Evolutionary conservation across 2,797 vertebrate genomes (phyloP), one percentile per base, ranked within the genome.

Genomic region (Channa striata): DNA sequence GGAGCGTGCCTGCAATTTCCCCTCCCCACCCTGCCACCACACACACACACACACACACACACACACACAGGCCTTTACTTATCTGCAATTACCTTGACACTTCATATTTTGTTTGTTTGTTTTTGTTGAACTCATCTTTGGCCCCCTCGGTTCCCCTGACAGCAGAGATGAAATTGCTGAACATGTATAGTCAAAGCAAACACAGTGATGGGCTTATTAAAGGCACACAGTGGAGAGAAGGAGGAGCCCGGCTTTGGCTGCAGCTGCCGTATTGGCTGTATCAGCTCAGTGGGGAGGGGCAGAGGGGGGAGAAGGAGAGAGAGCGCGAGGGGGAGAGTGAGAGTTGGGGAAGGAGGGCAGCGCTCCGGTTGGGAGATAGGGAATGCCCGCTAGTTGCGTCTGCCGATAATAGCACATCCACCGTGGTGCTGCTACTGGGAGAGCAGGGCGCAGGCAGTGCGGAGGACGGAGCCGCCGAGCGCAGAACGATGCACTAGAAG

Each of bases 361-460:
- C 72, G 92, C 86, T 94, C 91, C 93, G 93, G 92, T 90, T 90
- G 86, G 90, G 90, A 89, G 92, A 93, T 87, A 93, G 95, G 94
- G 94, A 94, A 95, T 95, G 95, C 94, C 95, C 90, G 88, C 93
- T 88, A 93, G 93, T 93, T 92, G 95, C 93, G 90, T 95, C 94
- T 95, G 95, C 94, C 74, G 94, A 93, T 93, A 92, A 93, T 95
- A 95, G 93, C 92, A 83, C 92, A 85, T 94, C 91, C 91, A 81
- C 90, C 81, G 54, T 80, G 81, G 92, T 83, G 72, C 87, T 78
- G 93, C 87, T 84, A 86, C 68, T 82, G 79, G 72, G 73, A 82
- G 84, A 91, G 84, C 82, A 46, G 81, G 85, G 86, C 87, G 30
- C 84, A 83, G 82, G 47, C 91, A 83, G 81, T 87, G 85, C 74